Conservation (phyloP, 2,113 vertebrate genomes). For the Panthera uncia region DNA sequence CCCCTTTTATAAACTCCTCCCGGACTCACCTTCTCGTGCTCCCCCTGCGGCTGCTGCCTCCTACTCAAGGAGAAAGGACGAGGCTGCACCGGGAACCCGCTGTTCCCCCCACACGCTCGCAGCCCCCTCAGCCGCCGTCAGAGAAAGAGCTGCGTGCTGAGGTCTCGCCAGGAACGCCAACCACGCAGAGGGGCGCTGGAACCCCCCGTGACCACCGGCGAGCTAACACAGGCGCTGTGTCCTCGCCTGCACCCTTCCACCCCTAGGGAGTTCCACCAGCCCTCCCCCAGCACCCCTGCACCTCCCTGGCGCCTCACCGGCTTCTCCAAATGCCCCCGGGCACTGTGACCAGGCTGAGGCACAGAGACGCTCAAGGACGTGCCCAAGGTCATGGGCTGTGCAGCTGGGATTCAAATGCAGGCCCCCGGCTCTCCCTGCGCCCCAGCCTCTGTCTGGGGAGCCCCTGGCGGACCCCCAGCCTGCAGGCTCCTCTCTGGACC, state of each 20-base stretch:
- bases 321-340: neutral
- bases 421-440: neutral
- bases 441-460: neutral
- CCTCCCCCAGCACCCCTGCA: too few relatives aligned
- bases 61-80: too few relatives aligned
- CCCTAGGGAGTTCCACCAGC: neutral
- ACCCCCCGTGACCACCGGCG: neutral
- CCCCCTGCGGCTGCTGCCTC: too few relatives aligned
- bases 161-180: neutral
- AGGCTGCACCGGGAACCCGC: too few relatives aligned
- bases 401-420: neutral
- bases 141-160: neutral
- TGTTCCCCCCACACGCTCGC: neutral
- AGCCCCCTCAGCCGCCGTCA: neutral
- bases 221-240: neutral
- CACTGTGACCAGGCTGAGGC: neutral
- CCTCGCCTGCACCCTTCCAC: neutral
- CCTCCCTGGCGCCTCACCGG: too few relatives aligned
- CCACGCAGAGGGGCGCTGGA: neutral
- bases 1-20: neutral
- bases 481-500: neutral
- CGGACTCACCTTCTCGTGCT: neutral
- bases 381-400: neutral
- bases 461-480: neutral
- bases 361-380: neutral